phyloP scores from a whole-genome alignment of 2,888 invertebrate species.

The Athalia rosae region DNA sequence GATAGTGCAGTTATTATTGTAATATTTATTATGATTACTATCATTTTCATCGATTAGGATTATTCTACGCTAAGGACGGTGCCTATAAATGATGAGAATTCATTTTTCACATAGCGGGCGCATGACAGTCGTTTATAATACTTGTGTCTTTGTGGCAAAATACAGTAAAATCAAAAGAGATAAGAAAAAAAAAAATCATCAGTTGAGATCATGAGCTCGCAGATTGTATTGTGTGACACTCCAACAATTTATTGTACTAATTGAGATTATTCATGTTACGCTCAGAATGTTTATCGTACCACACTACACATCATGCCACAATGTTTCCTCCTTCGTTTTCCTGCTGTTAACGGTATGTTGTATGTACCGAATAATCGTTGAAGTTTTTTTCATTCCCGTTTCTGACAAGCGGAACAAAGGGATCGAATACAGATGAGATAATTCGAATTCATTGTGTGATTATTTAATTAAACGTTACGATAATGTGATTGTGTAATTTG shows the following conservation, averaged over 20 bases:
- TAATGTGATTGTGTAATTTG: background rate
- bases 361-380: background rate
- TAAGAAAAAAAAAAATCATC: too few relatives aligned
- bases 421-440: background rate
- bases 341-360: background rate
- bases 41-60: conserved; percentile 14
- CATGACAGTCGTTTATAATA: background rate
- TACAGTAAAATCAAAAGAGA: too few relatives aligned
- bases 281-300: too few relatives aligned
- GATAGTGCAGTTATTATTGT: conserved; percentile 39
- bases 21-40: conserved; percentile 24
- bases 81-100: conserved; percentile 18
- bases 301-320: too few relatives aligned
- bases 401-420: background rate
- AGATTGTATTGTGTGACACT: too few relatives aligned
- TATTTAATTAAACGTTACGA: background rate
- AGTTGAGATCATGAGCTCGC: too few relatives aligned
- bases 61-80: conserved; percentile 41
- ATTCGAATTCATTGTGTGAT: too few relatives aligned
- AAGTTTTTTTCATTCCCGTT: background rate
- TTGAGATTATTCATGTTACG: too few relatives aligned
- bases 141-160: too few relatives aligned
- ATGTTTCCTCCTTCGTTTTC: too few relatives aligned
- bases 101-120: background rate
- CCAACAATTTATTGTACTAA: too few relatives aligned